These are phyloP conservation scores for Pluvianellus socialis DNA, from an alignment of 2,113 vertebrate species.

Conservation along the genomic window DNA sequence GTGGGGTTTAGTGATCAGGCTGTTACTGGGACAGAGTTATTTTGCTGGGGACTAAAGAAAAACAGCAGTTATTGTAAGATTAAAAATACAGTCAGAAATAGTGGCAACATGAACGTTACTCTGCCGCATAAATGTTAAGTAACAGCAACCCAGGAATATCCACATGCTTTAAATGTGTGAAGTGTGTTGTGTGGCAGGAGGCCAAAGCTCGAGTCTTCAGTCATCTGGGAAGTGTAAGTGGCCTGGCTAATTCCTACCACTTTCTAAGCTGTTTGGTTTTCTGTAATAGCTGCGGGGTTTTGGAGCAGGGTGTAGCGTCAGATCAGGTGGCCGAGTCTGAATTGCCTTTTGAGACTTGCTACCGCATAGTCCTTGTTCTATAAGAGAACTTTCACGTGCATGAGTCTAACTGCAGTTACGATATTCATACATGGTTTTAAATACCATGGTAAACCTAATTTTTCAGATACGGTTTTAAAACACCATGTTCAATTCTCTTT, in stretches of 20 bases:
- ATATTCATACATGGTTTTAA: neutral
- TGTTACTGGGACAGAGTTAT: neutral
- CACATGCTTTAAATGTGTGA: neutral
- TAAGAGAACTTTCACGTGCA: neutral
- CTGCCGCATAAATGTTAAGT: neutral
- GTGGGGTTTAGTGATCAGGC: neutral
- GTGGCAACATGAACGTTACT: neutral
- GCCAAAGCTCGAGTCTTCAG: neutral
- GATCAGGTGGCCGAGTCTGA: neutral
- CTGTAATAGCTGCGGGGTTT: neutral
- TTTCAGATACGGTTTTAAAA: neutral
- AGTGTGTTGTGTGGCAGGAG: neutral
- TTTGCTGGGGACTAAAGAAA: neutral
- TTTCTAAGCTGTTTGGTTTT: neutral
- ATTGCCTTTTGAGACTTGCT: neutral
- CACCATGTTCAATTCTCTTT: neutral
- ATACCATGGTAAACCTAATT: neutral
- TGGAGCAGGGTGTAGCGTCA: neutral
- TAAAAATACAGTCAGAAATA: neutral
- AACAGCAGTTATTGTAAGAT: neutral
- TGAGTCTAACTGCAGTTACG: neutral
- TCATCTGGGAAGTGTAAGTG: neutral
- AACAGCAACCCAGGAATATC: neutral
- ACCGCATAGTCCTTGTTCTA: neutral
- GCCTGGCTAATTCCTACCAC: neutral